phyloP scores from a whole-genome alignment of 2,113 vertebrate genomes.

The Illadopsis cleaveri region DNA sequence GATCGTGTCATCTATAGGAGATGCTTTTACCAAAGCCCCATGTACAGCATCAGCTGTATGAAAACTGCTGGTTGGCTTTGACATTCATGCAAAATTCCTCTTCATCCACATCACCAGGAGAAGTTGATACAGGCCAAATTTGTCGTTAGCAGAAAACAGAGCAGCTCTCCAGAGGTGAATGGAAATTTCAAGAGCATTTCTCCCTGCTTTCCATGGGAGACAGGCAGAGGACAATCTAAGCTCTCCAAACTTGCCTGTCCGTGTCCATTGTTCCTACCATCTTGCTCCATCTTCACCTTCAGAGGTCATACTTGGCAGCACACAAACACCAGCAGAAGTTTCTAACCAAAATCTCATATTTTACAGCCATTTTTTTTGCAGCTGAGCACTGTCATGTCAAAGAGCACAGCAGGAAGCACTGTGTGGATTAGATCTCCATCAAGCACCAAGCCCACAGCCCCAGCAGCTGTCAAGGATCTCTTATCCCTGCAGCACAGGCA shows the following conservation, averaged over 20 bases:
- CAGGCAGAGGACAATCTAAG: background rate
- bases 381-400: background rate
- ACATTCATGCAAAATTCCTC: background rate
- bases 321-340: background rate
- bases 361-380: background rate
- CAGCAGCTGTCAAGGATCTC: background rate
- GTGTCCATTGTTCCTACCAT: background rate
- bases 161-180: background rate
- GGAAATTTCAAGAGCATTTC: background rate
- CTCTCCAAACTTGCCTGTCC: background rate
- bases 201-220: background rate
- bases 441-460: fast-evolving
- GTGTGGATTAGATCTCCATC: fast-evolving
- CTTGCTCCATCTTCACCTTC: background rate
- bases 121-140: background rate
- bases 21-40: background rate
- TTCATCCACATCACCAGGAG: background rate
- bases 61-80: background rate
- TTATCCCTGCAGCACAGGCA: background rate
- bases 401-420: background rate
- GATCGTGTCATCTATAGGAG: background rate
- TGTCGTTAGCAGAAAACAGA: background rate
- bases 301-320: background rate
- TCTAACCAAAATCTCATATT: background rate
- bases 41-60: background rate